Conservation (phyloP, 2,888 invertebrate genomes). For the Drosophila leonis region DNA sequence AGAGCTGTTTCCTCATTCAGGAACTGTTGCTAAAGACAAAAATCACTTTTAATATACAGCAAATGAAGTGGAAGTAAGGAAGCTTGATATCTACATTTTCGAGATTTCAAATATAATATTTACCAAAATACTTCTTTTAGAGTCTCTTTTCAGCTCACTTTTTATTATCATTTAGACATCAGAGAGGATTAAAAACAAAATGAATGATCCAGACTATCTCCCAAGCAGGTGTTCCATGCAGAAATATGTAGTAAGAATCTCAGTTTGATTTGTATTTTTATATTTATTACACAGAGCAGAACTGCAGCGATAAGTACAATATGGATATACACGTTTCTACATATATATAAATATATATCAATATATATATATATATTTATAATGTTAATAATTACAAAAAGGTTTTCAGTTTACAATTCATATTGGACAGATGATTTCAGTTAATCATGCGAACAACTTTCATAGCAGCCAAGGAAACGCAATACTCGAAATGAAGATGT, state of each 20-base stretch:
- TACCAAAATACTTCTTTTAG: too few species aligned
- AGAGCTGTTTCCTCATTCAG: too few species aligned
- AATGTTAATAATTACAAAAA: slow-evolving; percentile 37
- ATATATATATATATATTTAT: slow-evolving; percentile 13
- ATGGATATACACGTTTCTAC: background rate
- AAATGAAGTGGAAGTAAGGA: too few species aligned
- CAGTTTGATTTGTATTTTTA: slow-evolving; percentile 33
- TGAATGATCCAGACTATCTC: too few species aligned
- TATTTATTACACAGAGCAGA: slow-evolving; percentile 59
- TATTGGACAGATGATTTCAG: slow-evolving; percentile 62
- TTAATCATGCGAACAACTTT: slow-evolving; percentile 75
- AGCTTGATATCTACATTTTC: too few species aligned
- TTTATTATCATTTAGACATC: too few species aligned
- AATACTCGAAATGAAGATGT: slow-evolving; percentile 11
- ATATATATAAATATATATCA: background rate
- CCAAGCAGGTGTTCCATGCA: too few species aligned
- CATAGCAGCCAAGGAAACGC: slow-evolving; percentile 61
- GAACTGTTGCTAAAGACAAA: too few species aligned
- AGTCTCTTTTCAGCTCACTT: too few species aligned
- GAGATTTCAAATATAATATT: too few species aligned
- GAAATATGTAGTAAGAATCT: background rate
- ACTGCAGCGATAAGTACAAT: slow-evolving; percentile 37
- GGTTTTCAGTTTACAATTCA: slow-evolving; percentile 36
- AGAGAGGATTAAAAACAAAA: too few species aligned
- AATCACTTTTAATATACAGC: too few species aligned